These are phyloP conservation scores for Chironomus riparius DNA, from an alignment of 2,888 invertebrate genomes.

Conservation along the genomic window DNA sequence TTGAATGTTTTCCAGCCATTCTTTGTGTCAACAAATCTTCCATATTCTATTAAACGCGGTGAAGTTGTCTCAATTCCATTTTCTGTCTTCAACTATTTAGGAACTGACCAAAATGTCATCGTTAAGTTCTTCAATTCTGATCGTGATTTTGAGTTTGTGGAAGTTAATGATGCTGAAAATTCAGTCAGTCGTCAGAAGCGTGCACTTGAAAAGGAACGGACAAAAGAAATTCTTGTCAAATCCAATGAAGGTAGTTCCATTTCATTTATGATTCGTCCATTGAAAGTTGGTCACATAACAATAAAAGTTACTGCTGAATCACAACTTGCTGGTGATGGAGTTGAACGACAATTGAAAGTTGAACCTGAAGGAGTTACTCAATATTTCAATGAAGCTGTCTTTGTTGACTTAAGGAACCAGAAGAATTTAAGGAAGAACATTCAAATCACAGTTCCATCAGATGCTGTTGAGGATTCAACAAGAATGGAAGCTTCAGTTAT, in stretches of 20 bases:
- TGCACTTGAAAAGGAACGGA: constrained; percentile 59
- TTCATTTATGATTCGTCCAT: constrained; percentile 66
- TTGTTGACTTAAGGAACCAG: constrained; percentile 56
- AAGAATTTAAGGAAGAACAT: constrained; percentile 38
- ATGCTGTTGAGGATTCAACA: constrained; percentile 51
- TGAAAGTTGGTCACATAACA: constrained; percentile 55
- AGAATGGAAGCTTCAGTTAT: constrained; percentile 49
- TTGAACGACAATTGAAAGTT: constrained; percentile 52
- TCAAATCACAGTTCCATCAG: constrained; percentile 45
- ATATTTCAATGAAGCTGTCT: constrained; percentile 54
- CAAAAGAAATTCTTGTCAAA: constrained; percentile 57
- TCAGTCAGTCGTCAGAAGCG: background rate
- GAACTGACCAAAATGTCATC: constrained; percentile 51
- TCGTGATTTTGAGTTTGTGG: constrained; percentile 37
- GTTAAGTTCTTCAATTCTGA: constrained; percentile 56
- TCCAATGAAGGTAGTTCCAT: constrained; percentile 57
- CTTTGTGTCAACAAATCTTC: constrained; percentile 63
- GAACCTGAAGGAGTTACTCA: constrained; percentile 64
- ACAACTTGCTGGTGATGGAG: constrained; percentile 44
- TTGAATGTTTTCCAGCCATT: constrained; percentile 66
- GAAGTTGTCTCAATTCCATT: constrained; percentile 66
- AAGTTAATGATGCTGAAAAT: background rate
- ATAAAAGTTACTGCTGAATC: constrained; percentile 57
- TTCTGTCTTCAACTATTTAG: constrained; percentile 64
- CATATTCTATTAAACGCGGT: constrained; percentile 64